A percentile compares a stretch with the other conserved stretches of the same genome.
phyloP scores from a whole-genome alignment of 1,140 invertebrate genomes.

The Uloborus diversus region DNA sequence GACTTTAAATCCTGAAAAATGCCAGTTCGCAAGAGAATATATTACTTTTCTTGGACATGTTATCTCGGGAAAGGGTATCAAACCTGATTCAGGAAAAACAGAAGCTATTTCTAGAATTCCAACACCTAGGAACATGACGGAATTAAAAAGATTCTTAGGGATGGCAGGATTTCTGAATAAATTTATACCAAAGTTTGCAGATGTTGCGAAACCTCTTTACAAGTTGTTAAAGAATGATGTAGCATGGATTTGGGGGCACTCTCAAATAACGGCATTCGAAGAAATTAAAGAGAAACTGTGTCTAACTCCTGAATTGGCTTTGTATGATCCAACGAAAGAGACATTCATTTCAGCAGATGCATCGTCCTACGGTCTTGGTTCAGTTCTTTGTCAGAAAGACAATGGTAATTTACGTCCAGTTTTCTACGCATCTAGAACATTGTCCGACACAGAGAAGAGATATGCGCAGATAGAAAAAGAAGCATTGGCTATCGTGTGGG shows the following conservation, averaged over 20 bases:
- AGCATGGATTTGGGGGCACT: not conserved
- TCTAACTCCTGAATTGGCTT: not conserved
- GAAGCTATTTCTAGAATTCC: not conserved
- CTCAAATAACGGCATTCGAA: not conserved
- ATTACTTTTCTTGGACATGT: not conserved
- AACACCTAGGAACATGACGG: not conserved
- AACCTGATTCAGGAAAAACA: not conserved
- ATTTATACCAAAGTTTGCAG: not conserved
- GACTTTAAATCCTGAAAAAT: not conserved
- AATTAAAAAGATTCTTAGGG: not conserved
- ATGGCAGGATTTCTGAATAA: not conserved
- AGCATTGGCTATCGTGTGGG: not conserved
- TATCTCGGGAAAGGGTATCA: not conserved
- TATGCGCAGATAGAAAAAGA: slow-evolving; percentile 7
- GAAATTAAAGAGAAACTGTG: not conserved
- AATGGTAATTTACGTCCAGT: not conserved
- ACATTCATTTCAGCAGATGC: not conserved
- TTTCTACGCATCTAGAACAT: not conserved
- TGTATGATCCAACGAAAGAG: not conserved
- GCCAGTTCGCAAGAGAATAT: not conserved
- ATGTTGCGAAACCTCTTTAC: not conserved
- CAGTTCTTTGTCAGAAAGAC: not conserved
- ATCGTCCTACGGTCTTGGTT: not conserved
- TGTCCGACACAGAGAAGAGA: not conserved
- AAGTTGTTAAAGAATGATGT: not conserved